phyloP scores from a whole-genome alignment of 2,797 vertebrate species.

The Hapalemur alaotrensis region DNA sequence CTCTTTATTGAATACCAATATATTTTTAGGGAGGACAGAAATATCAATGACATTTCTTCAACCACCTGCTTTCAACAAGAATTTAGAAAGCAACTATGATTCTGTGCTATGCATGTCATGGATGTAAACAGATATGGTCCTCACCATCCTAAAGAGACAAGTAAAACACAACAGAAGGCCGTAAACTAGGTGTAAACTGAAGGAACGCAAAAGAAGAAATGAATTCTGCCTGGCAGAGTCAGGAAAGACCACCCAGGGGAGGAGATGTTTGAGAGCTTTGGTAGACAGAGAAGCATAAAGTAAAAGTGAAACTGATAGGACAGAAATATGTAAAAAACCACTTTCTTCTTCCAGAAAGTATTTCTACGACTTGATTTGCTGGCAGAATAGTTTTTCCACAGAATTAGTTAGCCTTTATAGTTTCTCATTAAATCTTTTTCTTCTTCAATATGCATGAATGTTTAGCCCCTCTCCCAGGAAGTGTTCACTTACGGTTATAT shows the following conservation, averaged over 20 bases:
- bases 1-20: neutral
- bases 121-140: neutral
- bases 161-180: neutral
- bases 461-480: neutral
- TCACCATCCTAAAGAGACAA: neutral
- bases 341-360: neutral
- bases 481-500: neutral
- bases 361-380: neutral
- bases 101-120: neutral
- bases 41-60: neutral
- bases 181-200: neutral
- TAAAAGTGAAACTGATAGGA: neutral
- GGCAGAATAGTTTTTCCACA: neutral
- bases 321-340: neutral
- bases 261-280: neutral
- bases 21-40: neutral
- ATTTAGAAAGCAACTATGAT: neutral
- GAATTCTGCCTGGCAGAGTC: neutral
- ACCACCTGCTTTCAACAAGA: neutral
- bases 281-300: neutral
- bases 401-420: neutral
- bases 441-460: neutral
- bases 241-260: neutral
- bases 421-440: neutral
- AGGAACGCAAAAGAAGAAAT: neutral